Conservation (phyloP, 2,888 invertebrate species). For the Leucoma salicis region DNA sequence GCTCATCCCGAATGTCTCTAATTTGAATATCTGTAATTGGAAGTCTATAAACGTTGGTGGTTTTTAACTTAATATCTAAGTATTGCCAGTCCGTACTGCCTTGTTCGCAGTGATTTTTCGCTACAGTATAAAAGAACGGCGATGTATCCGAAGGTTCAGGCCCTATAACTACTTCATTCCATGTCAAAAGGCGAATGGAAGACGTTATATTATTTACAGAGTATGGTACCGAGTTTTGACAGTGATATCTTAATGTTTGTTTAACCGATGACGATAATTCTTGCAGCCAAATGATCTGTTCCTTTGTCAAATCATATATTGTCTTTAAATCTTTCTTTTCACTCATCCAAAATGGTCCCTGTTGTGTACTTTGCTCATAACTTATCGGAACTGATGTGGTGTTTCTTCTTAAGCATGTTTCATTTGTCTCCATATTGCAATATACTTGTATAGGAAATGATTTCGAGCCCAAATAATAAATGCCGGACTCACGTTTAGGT, state of each 20-base stretch:
- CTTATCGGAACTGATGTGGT: too few species aligned
- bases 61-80: slow-evolving; percentile 28
- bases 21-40: slow-evolving; percentile 39
- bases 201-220: slow-evolving; percentile 3
- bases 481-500: background rate
- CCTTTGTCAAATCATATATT: slow-evolving; percentile 10
- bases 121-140: slow-evolving; percentile 29
- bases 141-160: slow-evolving; percentile 15
- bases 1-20: slow-evolving; percentile 24
- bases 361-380: too few species aligned
- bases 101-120: slow-evolving; percentile 11
- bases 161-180: slow-evolving; percentile 33
- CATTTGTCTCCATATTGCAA: background rate
- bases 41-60: slow-evolving; percentile 21
- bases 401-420: background rate
- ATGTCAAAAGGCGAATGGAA: slow-evolving; percentile 28
- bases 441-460: background rate
- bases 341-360: slow-evolving; percentile 23
- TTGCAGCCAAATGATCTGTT: slow-evolving; percentile 26
- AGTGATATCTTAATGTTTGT: slow-evolving; percentile 34
- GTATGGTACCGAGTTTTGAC: slow-evolving; percentile 29
- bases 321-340: slow-evolving; percentile 6
- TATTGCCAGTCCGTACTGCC: slow-evolving; percentile 2
- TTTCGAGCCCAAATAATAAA: too few species aligned
- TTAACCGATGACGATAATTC: slow-evolving; percentile 16